phyloP scores from a whole-genome alignment of 2,888 invertebrate species.

The Drosophila pegasa region DNA sequence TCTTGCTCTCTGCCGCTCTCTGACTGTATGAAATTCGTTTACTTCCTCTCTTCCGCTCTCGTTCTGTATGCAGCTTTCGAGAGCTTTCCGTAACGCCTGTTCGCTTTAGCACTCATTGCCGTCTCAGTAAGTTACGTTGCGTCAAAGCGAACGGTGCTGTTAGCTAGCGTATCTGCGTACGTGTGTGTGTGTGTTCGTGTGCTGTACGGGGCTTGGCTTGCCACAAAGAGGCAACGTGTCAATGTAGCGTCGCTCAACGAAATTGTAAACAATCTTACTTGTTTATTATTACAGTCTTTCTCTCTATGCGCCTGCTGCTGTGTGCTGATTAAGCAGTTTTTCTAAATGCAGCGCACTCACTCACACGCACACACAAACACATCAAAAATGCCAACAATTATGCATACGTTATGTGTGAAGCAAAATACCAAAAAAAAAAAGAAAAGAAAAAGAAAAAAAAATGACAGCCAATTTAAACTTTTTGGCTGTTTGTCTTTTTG shows the following conservation, averaged over 20 bases:
- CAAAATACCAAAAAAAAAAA: constrained; percentile 10
- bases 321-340: constrained; percentile 53
- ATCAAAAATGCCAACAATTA: constrained; percentile 16
- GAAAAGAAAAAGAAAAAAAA: constrained; percentile 56
- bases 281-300: constrained; percentile 46
- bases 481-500: constrained; percentile 34
- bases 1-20: background rate
- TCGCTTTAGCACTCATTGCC: constrained; percentile 17
- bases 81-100: constrained; percentile 50
- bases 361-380: constrained; percentile 9
- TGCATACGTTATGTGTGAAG: constrained; percentile 14
- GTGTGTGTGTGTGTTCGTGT: constrained; percentile 29
- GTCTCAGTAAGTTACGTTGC: constrained; percentile 55
- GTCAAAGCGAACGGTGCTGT: constrained; percentile 57
- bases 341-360: constrained; percentile 49
- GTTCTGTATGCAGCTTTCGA: constrained; percentile 33
- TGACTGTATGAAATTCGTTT: no score
- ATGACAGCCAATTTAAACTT: constrained; percentile 61
- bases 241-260: constrained; percentile 47
- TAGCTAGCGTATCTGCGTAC: constrained; percentile 11
- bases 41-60: background rate
- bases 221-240: constrained; percentile 74
- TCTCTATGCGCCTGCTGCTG: constrained; percentile 4
- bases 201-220: constrained; percentile 58
- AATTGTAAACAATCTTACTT: constrained; percentile 71